Evolutionary conservation across 1,140 invertebrate genomes (phyloP).

Genomic region (Drosophila insularis): DNA sequence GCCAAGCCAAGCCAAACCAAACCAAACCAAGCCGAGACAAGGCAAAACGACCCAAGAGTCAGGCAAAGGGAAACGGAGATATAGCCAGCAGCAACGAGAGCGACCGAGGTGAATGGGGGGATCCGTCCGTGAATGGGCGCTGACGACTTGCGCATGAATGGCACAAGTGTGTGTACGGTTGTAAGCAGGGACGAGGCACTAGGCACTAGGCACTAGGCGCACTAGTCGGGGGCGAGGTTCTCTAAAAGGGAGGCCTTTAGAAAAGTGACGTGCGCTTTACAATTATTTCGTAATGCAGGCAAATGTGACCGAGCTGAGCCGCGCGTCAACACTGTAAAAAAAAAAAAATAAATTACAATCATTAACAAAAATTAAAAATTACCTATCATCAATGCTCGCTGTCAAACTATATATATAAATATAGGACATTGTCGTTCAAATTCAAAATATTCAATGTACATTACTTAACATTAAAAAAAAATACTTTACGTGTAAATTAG

Average conservation of each 20-base stretch:
- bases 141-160: slow-evolving; percentile 78
- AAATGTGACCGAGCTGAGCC: slow-evolving; percentile 68
- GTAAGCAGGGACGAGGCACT: background rate
- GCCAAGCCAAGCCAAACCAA: background rate
- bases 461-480: too few species aligned
- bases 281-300: slow-evolving; percentile 79
- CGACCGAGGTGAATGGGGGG: slow-evolving; percentile 17
- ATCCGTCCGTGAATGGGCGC: slow-evolving; percentile 63
- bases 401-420: too few species aligned
- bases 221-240: background rate
- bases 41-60: slow-evolving; percentile 5
- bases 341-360: background rate
- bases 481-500: too few species aligned
- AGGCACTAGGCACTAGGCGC: background rate
- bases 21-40: slow-evolving; percentile 15
- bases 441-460: too few species aligned
- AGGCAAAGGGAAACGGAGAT: background rate
- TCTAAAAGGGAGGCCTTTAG: slow-evolving; percentile 69
- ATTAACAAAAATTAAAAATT: background rate
- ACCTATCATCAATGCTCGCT: too few species aligned
- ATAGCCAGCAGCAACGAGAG: background rate
- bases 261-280: slow-evolving; percentile 79
- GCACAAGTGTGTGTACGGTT: slow-evolving; percentile 55
- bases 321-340: slow-evolving; percentile 12
- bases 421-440: too few species aligned